Evolutionary conservation across 2,888 invertebrate species (phyloP), one percentile per base, ranked within the genome.

Genomic region (Chrysomela aeneicollis): DNA sequence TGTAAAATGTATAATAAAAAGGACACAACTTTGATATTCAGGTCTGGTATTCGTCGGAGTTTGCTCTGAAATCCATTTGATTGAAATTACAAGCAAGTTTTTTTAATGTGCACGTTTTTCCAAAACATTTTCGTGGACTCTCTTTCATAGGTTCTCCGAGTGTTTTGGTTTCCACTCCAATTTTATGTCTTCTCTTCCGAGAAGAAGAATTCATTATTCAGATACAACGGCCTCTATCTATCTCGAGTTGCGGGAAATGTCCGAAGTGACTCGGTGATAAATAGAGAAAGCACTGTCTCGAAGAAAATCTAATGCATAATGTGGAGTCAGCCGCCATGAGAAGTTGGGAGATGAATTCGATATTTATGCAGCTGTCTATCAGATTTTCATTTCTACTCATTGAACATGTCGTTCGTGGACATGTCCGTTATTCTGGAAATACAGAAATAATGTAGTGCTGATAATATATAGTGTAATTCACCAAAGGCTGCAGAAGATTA

Each of bases 141-240:
- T 64, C 37, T 60, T 60, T 64, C 52, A 61, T 61, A 51, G 35
- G 55, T 5, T 61, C 49, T 47, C 17, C 26, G 58, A 53, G 53
- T 52, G 51, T 61, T 46, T 61, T 57, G 51, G 58, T 58, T 65
- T 61, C 53, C 64, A 58, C 53, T 61, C 61, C 61, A 61, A 65
- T 65, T 58, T 65, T 64, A 30, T 47, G 54, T 42, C 64, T 60
- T 55, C 55, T 52, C 51, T 55, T 61, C 55, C 61, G 37, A 61
- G 12, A 47, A 59, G 65, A 35, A 49, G 46, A 58, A 65, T 65
- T 65, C 61, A 61, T 65, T 65, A 65, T 65, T 65, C 65, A 59
- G 53, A 61, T 58, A 49, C 61, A 61, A 35, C 61, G 53, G 61
- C 65, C 61, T 35, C 53, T 61, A 65, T 65, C 65, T 58, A 65